Percentiles rank a stretch among this genome's conserved stretches.
phyloP scores from a whole-genome alignment of 1,140 invertebrate species.

The Drosophila fuyamai region DNA sequence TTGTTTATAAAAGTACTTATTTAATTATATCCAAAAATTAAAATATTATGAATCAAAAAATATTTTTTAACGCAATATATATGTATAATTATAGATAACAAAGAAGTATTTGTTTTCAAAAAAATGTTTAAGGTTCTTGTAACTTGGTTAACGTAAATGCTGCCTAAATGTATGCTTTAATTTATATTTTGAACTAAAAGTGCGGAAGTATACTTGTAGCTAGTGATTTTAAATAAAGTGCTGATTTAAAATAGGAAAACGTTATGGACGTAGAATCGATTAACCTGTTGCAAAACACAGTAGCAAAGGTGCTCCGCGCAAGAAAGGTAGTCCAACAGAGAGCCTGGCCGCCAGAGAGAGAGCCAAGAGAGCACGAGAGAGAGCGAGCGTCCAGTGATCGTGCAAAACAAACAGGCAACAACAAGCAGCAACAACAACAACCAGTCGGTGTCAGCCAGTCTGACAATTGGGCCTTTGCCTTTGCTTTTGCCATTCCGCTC shows the following conservation, averaged over 20 bases:
- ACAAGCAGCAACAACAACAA: slow-evolving; percentile 7
- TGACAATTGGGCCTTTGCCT: slow-evolving; percentile 37
- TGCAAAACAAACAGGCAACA: slow-evolving; percentile 43
- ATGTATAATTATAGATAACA: no score
- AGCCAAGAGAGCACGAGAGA: not conserved
- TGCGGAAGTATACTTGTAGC: no score
- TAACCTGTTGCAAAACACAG: not conserved
- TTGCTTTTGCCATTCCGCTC: slow-evolving; percentile 28
- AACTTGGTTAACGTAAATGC: no score
- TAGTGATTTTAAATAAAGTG: no score
- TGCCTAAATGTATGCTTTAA: no score
- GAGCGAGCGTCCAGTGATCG: slow-evolving; percentile 30
- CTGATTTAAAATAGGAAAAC: no score
- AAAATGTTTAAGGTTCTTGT: no score
- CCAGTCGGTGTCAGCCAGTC: slow-evolving; percentile 46
- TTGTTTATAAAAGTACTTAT: no score
- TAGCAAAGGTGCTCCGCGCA: slow-evolving; percentile 18
- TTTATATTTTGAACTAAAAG: not conserved
- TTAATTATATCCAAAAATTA: no score
- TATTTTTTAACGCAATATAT: no score
- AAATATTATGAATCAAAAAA: no score
- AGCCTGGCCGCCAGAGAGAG: slow-evolving; percentile 6
- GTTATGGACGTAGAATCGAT: not conserved
- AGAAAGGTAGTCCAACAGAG: slow-evolving; percentile 15
- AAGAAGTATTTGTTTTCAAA: no score